A percentile compares a stretch with the other conserved stretches of the same genome.
These are phyloP conservation scores for Nannospalax galili DNA, from an alignment of 2,113 vertebrate species.

Conservation along the genomic window DNA sequence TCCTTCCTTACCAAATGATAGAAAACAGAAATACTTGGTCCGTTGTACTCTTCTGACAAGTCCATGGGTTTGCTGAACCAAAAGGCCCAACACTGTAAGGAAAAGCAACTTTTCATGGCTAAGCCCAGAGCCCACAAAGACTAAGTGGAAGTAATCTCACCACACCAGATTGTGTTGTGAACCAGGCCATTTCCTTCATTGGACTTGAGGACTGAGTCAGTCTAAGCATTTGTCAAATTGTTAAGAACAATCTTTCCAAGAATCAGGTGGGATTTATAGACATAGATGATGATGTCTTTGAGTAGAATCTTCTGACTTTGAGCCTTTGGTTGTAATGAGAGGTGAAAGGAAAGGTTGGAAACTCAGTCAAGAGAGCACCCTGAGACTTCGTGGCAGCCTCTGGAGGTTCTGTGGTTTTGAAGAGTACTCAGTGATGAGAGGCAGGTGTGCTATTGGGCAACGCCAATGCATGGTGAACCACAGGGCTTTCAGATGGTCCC, in stretches of 20 bases:
- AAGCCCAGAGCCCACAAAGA: background rate
- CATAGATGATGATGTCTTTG: background rate
- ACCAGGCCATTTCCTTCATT: background rate
- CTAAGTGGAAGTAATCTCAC: background rate
- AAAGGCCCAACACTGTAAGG: background rate
- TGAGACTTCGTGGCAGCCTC: background rate
- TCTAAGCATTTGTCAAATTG: background rate
- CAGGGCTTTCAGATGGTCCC: background rate
- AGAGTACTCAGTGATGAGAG: background rate
- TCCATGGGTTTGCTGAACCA: background rate
- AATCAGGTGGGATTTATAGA: background rate
- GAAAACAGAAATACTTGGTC: background rate
- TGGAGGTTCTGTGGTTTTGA: background rate
- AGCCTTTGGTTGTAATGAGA: background rate
- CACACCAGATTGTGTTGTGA: background rate
- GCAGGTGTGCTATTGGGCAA: background rate
- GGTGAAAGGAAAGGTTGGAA: constrained; percentile 4
- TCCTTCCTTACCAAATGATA: background rate
- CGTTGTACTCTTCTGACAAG: too few species aligned
- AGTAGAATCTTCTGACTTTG: constrained; percentile 4
- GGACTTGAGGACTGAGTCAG: background rate
- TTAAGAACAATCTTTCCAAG: background rate
- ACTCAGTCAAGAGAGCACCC: background rate
- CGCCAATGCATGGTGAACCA: background rate
- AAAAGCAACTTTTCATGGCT: background rate